A percentile compares a stretch with the other conserved stretches of the same genome.
These are phyloP conservation scores for Scophthalmus maximus DNA, from an alignment of 2,113 vertebrate species.

Conservation along the genomic window DNA sequence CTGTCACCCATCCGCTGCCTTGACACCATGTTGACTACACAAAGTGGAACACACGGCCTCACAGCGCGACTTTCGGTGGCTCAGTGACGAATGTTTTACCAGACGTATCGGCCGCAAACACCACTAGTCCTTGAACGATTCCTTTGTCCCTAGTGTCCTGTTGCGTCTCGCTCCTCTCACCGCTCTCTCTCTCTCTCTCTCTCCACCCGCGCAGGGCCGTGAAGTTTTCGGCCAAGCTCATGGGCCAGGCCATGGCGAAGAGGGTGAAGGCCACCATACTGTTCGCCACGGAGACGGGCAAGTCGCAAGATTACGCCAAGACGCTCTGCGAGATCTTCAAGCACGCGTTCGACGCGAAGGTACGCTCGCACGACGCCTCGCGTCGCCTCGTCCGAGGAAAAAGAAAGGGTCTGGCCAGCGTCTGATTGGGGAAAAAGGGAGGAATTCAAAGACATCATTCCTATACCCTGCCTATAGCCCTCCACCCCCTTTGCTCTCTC, in stretches of 20 bases:
- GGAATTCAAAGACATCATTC: constrained; percentile 24
- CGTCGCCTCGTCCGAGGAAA: constrained; percentile 46
- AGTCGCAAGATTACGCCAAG: constrained; percentile 96
- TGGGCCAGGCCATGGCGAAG: constrained; percentile 99
- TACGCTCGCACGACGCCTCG: constrained; percentile 74
- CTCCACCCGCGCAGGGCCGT: constrained; percentile 86
- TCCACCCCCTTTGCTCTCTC: background rate
- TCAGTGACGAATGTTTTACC: constrained; percentile 12
- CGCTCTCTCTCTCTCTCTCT: background rate
- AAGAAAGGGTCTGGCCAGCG: background rate
- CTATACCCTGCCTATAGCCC: no score
- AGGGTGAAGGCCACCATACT: constrained; percentile 98
- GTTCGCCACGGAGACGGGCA: constrained; percentile 96
- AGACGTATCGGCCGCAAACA: background rate
- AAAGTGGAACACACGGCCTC: constrained; percentile 7
- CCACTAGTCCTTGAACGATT: background rate
- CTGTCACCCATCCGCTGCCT: constrained; percentile 56
- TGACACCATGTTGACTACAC: constrained; percentile 34
- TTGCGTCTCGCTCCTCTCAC: background rate
- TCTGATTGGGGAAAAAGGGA: constrained; percentile 34
- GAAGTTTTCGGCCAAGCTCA: constrained; percentile 98
- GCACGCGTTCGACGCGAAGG: constrained; percentile 98
- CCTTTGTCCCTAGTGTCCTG: no score
- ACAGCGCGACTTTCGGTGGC: background rate
- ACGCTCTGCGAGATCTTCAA: constrained; percentile 99